phyloP scores from a whole-genome alignment of 53 echinoderm and acorn worm genomes.

The Mesocentrotus franciscanus region DNA sequence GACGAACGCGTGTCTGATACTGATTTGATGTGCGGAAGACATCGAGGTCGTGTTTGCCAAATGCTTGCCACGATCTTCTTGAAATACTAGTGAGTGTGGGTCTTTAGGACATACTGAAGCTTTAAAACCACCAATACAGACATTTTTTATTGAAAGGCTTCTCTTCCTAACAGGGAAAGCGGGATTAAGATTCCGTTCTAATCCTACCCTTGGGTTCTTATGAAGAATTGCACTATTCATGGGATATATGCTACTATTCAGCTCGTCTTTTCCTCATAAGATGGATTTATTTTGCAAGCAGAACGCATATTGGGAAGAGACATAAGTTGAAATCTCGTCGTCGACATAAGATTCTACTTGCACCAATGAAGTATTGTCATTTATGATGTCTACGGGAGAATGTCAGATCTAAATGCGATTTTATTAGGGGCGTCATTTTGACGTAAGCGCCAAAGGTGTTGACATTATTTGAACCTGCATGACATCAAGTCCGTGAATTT shows the following conservation, averaged over 20 bases:
- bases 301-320: too few relatives aligned
- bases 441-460: neutral
- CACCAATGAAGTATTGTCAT: neutral
- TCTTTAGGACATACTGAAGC: neutral
- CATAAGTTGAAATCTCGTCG: neutral
- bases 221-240: neutral
- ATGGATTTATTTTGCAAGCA: neutral
- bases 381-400: neutral
- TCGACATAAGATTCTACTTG: neutral
- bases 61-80: neutral
- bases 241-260: neutral
- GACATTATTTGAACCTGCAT: neutral
- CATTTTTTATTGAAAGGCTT: neutral
- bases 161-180: neutral
- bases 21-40: constrained; percentile 42
- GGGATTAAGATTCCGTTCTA: neutral
- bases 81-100: neutral
- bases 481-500: neutral
- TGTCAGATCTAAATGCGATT: neutral
- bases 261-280: neutral
- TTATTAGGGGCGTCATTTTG: neutral
- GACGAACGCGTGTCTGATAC: neutral
- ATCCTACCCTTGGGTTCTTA: neutral
- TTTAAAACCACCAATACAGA: neutral
- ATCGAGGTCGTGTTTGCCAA: neutral